Evolutionary conservation across 2,888 invertebrate genomes (phyloP).

Genomic region (Tetranychus truncatus): DNA sequence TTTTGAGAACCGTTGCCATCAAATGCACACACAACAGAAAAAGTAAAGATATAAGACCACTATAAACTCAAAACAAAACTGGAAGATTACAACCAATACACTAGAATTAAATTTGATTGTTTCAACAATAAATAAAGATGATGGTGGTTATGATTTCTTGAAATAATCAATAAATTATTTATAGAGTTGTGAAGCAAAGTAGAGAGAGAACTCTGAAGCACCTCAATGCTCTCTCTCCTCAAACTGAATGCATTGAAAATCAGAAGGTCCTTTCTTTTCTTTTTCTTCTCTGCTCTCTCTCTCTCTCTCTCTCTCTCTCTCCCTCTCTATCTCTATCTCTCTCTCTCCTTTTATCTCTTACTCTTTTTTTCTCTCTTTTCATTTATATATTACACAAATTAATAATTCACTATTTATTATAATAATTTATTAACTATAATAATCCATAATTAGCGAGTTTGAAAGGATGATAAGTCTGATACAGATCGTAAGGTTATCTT

Average conservation of each 20-base stretch:
- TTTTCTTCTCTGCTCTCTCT: neutral
- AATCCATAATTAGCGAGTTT: neutral
- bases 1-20: constrained; percentile 30
- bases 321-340: neutral
- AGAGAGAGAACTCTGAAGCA: too few species aligned
- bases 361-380: neutral
- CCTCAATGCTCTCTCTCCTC: neutral
- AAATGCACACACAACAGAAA: constrained; percentile 2
- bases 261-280: neutral
- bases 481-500: neutral
- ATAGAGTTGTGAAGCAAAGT: too few species aligned
- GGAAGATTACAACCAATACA: neutral
- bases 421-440: too few species aligned
- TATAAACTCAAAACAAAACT: neutral
- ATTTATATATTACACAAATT: neutral
- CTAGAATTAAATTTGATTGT: too few species aligned
- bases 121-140: too few species aligned
- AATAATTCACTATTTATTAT: too few species aligned
- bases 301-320: constrained; percentile 8
- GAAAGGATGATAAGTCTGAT: neutral
- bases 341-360: neutral
- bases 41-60: neutral
- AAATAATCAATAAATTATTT: too few species aligned
- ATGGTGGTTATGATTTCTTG: too few species aligned
- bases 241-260: neutral